Evolutionary conservation across 1,140 invertebrate genomes (phyloP).

Genomic region (Drosophila azteca): DNA sequence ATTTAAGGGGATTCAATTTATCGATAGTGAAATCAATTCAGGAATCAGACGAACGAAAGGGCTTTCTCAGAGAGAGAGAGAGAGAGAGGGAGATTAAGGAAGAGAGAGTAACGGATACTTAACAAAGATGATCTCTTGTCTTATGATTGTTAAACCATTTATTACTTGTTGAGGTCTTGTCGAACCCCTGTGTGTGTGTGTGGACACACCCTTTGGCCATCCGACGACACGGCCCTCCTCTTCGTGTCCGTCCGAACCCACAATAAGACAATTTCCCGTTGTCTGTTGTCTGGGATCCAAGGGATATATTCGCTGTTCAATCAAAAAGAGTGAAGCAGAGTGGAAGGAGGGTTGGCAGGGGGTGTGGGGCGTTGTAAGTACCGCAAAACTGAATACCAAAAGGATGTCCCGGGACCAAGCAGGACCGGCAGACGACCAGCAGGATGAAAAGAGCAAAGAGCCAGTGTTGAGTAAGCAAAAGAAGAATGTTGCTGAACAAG

Average conservation of each 20-base stretch:
- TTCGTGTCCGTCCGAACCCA: slow-evolving; percentile 4
- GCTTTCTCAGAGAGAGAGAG: too few species aligned
- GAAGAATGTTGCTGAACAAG: slow-evolving; percentile 76
- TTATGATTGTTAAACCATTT: too few species aligned
- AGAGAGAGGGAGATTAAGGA: too few species aligned
- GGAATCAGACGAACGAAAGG: background rate
- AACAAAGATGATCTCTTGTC: too few species aligned
- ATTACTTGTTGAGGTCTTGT: too few species aligned
- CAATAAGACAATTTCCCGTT: slow-evolving; percentile 13
- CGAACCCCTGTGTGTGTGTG: too few species aligned
- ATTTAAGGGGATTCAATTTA: slow-evolving; percentile 23
- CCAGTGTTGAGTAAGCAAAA: slow-evolving; percentile 56
- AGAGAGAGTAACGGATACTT: too few species aligned
- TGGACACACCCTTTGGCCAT: too few species aligned
- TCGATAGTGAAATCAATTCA: slow-evolving; percentile 16
- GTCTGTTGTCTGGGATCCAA: slow-evolving; percentile 3
- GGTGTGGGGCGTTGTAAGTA: slow-evolving; percentile 36
- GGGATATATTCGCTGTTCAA: slow-evolving; percentile 24
- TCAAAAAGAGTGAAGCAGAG: slow-evolving; percentile 37
- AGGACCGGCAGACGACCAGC: slow-evolving; percentile 8
- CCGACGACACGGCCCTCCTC: background rate
- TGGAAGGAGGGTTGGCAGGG: too few species aligned
- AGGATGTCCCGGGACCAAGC: slow-evolving; percentile 17
- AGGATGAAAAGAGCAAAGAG: slow-evolving; percentile 23
- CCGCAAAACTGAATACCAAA: slow-evolving; percentile 46